Evolutionary conservation across 1,140 invertebrate genomes (phyloP), one percentile per base, ranked within the genome.

Genomic region (Bathynomus jamesi): DNA sequence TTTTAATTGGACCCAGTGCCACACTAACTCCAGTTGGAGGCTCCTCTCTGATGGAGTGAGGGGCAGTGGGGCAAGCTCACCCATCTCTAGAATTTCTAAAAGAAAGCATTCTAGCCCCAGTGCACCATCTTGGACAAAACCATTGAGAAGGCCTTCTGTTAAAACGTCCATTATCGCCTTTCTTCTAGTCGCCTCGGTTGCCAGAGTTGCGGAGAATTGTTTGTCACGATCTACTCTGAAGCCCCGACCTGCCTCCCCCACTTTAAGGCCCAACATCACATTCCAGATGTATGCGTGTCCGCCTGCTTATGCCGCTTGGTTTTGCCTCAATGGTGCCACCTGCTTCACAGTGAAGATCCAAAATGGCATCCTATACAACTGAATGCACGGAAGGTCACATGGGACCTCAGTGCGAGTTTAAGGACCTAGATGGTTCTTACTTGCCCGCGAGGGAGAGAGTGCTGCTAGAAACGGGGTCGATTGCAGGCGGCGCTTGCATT

Each of bases 391-490:
- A 91, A 81, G 93, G 94, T 70, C 96, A 90, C 83, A 93, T 95
- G 87, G 94, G 94, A 63, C 92, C 92, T 80, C 88, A 94, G 80
- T 96, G 89, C 83, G 89, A 90, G 80, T 96, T 93, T 84, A 96
- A 96, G 87, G 92, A 96, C 86, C 87, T 95, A 84, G 94, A 96
- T 85, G 91, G 93, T 82, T 94, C 93, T 79, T 96, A 96, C 87
- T 86, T 95, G 84, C 90, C 73, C 17, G 67, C 71, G 28, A 53
- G 73, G 28, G 73, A 73, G 68, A 75, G 71, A 66, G 73, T 75
- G 68, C 66, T 78, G 40, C 65, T 78, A 28, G 92, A 94, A 85
- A 93, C 90, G 78, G 93, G 93, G 77, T 92, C 91, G 81, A 94
- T 95, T 83, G 92, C 93, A 71, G 91, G 92, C 78, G 92, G 92